Base-by-base conservation (phyloP, 2,888 invertebrate species). In the Drosophila antonietae region DNA sequence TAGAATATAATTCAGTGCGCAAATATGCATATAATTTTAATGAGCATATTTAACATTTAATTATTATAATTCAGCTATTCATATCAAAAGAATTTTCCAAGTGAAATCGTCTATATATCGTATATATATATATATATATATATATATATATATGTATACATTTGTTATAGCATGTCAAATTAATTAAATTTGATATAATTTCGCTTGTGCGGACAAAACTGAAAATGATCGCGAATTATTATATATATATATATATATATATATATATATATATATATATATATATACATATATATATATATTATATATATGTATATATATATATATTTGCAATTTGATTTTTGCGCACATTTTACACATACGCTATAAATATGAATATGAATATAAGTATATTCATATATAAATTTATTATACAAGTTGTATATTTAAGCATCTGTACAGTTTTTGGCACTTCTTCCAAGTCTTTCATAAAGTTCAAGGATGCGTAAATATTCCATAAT, bases 181-280 rank as follows among this genome's bases (percentile, higher is more conserved):
- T 79, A 83, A 83, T 84, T 84, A 83, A 83, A 68, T 71, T 79
- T 83, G 83, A 87, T 69, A 81, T 77, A 61, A 70, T 69, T 69
- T 71, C 63, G 66, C 83, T 81, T 73, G 68, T 83, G 83, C 67
- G 64, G 53, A 47, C n/a, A 35, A 62, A 70, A 12, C 33, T 43
- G 18, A 67, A 75, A 61, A 53, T 56, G 33, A 46, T 52, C 43
- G 35, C 33, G 35, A 28, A 23, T 56, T 52, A 62, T 75, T 75
- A 33, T 61, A 28, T 28, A 28, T 28, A 6, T 28, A 28, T 28
- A 6, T 6, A 28, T 28, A 28, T 28, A 28, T 28, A 28, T 28
- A 28, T 28, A 28, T 28, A 28, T 28, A 28, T 28, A 28, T 28
- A n/a, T 75, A 33, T 61, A 28, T 28, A 28, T 28, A 6, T 28